Conservation (phyloP, 2,888 invertebrate genomes). For the Nomada ruficornis region DNA sequence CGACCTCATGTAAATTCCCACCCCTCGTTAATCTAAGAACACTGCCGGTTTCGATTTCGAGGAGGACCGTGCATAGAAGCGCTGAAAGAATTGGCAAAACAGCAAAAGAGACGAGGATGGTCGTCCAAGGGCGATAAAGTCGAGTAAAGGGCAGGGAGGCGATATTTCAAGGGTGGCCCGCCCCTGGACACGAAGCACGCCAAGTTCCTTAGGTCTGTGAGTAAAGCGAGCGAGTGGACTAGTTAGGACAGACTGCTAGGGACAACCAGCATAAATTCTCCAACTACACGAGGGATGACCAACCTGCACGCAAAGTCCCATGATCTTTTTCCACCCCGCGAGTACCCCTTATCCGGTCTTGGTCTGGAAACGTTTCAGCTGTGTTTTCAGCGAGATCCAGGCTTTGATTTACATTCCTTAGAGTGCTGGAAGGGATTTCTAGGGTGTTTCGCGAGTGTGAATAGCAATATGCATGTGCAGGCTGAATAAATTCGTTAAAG, state of each 20-base stretch:
- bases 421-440: neutral
- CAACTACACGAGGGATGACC: constrained; percentile 83
- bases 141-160: constrained; percentile 69
- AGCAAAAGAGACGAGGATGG: constrained; percentile 23
- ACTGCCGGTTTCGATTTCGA: constrained; percentile 35
- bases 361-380: neutral
- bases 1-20: constrained; percentile 74
- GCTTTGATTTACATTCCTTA: neutral
- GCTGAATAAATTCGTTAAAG: too few species aligned
- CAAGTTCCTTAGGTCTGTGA: constrained; percentile 72
- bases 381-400: constrained; percentile 12
- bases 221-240: constrained; percentile 83
- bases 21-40: constrained; percentile 34
- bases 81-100: neutral
- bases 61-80: neutral
- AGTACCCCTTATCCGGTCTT: constrained; percentile 28
- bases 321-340: constrained; percentile 64
- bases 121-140: constrained; percentile 70
- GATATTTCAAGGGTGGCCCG: constrained; percentile 82
- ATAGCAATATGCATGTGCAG: too few species aligned
- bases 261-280: constrained; percentile 84
- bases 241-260: constrained; percentile 81
- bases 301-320: constrained; percentile 80
- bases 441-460: too few species aligned
- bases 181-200: constrained; percentile 56